Evolutionary conservation across 53 echinoderm and acorn worm genomes (phyloP), one percentile per base, ranked within the genome.

Genomic region (Echinometra lucunter): DNA sequence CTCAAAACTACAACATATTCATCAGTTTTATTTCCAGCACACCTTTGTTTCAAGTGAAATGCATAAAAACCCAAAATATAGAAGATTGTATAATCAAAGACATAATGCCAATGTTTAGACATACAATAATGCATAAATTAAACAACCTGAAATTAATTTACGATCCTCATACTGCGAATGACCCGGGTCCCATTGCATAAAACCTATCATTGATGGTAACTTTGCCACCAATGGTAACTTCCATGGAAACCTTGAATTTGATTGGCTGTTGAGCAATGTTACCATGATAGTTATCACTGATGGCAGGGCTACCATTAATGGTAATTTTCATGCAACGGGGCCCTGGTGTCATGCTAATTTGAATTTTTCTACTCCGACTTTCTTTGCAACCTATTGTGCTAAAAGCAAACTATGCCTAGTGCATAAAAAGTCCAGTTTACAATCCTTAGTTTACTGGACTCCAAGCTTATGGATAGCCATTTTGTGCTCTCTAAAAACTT

Each of bases 381-480:
- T 25, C 12, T 47, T 83, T 12, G 44, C 30, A 49, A 83, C 85
- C 47, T 85, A 85, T 3, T 85, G 85, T 85, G 85, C 49, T 27
- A 85, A 49, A 85, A 85, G 85, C 85, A 4, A 3, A n/a, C 85
- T 85, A 85, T 28, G 30, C 49, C 49, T 45, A 45, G 23, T 47
- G 27, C 9, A 42, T 85, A 12, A 49, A 19, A 47, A 66, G 28
- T 85, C 85, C 85, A 85, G 85, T 47, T 27, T 85, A 85, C 18
- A 80, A 49, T 28, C 49, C 47, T 47, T 13, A 49, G 53, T n/a
- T 15, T 45, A 47, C 85, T 85, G 53, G 85, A 85, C 18, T 27
- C 27, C 16, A 85, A 85, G 85, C 85, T 1, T n/a, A 47, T 85
- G 30, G n/a, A 47, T 49, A 85, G 85, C 85, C 85, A 85, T 85